phyloP scores from a whole-genome alignment of 2,888 invertebrate species.

The Oegoconia quadripuncta region DNA sequence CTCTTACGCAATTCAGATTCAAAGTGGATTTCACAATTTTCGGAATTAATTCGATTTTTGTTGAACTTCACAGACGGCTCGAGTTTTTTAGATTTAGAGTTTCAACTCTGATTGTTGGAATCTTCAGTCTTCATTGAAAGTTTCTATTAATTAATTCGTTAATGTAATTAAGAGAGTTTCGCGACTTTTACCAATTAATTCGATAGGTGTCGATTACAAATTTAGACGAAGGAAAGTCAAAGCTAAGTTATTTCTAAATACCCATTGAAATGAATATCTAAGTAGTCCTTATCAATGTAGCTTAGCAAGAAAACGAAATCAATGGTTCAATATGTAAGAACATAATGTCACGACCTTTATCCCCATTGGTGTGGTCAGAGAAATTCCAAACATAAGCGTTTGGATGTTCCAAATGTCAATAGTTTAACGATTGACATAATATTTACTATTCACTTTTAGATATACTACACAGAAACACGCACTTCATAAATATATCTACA shows the following conservation, averaged over 20 bases:
- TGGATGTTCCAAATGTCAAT: no score
- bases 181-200: conserved; percentile 1
- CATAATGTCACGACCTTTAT: no score
- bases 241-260: neutral
- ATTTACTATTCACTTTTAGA: no score
- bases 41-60: conserved; percentile 62
- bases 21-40: conserved; percentile 61
- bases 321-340: no score
- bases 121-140: conserved; percentile 39
- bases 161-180: conserved; percentile 19
- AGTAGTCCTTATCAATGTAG: no score
- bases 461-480: no score
- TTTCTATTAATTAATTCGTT: conserved; percentile 29
- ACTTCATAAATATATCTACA: neutral
- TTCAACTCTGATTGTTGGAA: conserved; percentile 31
- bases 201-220: neutral
- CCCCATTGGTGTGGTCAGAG: no score
- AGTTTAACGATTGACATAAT: no score
- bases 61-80: conserved; percentile 51
- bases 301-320: no score
- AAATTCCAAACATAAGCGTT: no score
- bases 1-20: conserved; percentile 56
- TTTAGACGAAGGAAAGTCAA: neutral
- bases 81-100: conserved; percentile 46
- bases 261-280: no score